Conservation (phyloP, 2,888 invertebrate genomes). For the Lithosia quadra region DNA sequence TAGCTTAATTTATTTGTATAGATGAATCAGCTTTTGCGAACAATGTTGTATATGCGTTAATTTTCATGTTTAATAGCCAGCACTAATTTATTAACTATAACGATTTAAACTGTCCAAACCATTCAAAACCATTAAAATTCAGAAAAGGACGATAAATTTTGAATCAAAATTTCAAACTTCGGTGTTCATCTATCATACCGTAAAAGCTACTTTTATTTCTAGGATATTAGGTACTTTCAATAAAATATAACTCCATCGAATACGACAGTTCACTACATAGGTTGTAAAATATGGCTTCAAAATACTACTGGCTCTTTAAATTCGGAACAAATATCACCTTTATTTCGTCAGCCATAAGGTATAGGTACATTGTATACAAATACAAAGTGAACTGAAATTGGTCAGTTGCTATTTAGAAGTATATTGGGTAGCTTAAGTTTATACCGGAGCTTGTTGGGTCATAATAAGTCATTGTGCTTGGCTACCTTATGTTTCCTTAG, state of each 20-base stretch:
- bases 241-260: conserved; percentile 3
- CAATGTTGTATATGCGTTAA: neutral
- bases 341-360: neutral
- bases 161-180: neutral
- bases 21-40: neutral
- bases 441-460: conserved; percentile 10
- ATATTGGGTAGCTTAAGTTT: conserved; percentile 23
- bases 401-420: conserved; percentile 12
- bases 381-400: neutral
- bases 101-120: no score
- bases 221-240: conserved; percentile 13
- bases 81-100: no score
- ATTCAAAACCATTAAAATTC: neutral
- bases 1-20: no score
- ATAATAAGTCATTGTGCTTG: conserved; percentile 16
- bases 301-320: neutral
- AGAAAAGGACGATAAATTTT: neutral
- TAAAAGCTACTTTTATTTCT: neutral
- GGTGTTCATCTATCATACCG: neutral
- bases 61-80: neutral
- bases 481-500: conserved; percentile 29
- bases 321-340: neutral
- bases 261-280: conserved; percentile 3
- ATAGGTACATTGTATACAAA: neutral
- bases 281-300: conserved; percentile 13